A percentile compares a stretch with the other conserved stretches of the same genome.
phyloP scores from a whole-genome alignment of 1,140 invertebrate species.

The Drosophila nigrodunni region DNA sequence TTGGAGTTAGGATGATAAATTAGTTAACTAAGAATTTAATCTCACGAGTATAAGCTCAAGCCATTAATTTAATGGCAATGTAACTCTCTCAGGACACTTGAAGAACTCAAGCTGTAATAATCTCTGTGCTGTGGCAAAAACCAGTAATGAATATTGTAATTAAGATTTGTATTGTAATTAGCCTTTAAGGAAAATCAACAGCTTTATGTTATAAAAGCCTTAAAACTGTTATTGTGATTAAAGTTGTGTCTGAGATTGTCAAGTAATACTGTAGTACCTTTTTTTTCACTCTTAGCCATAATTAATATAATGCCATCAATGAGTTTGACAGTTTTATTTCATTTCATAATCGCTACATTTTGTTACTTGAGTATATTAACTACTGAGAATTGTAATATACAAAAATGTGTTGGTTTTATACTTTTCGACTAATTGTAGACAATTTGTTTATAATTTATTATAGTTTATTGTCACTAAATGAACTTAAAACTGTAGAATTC shows the following conservation, averaged over 20 bases:
- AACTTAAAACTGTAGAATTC: slow-evolving; percentile 14
- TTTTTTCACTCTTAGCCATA: neutral
- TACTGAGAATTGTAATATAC: neutral
- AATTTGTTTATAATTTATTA: slow-evolving; percentile 1
- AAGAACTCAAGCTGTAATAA: too few relatives aligned
- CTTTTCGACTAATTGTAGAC: slow-evolving; percentile 5
- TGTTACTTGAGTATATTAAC: slow-evolving; percentile 1
- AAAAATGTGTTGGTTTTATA: slow-evolving; percentile 6
- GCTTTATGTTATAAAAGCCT: too few relatives aligned
- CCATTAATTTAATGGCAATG: too few relatives aligned
- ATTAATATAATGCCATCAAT: neutral
- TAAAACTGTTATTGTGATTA: too few relatives aligned
- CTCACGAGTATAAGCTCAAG: too few relatives aligned
- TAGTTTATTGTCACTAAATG: slow-evolving; percentile 45
- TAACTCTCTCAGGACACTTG: too few relatives aligned
- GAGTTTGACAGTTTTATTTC: neutral
- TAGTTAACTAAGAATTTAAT: too few relatives aligned
- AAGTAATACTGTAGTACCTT: neutral
- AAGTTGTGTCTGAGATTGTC: neutral
- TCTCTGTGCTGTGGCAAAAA: too few relatives aligned
- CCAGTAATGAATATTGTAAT: too few relatives aligned
- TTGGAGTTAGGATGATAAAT: too few relatives aligned
- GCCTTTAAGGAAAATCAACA: too few relatives aligned
- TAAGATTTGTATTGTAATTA: too few relatives aligned
- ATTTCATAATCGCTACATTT: slow-evolving; percentile 6